Conservation (phyloP, 2,888 invertebrate species). For the Deilephila elpenor region DNA sequence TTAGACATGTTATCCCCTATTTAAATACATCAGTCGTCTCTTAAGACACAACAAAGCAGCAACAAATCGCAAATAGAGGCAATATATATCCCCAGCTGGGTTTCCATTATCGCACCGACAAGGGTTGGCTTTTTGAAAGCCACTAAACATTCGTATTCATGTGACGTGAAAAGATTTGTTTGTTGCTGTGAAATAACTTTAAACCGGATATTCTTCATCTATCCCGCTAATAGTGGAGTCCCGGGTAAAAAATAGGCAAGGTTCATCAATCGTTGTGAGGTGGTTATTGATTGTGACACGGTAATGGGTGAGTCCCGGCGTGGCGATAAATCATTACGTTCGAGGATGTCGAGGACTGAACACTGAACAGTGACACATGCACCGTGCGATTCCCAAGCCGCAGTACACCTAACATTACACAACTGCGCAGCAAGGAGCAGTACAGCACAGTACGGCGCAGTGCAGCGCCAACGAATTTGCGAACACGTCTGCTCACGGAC, state of each 20-base stretch:
- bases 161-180: conserved; percentile 40
- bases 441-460: not conserved
- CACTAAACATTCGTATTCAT: conserved; percentile 48
- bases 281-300: conserved; percentile 77
- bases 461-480: not conserved
- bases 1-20: not conserved
- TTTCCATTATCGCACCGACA: conserved; percentile 22
- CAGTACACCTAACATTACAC: not conserved
- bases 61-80: conserved; percentile 21
- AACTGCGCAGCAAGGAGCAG: not conserved
- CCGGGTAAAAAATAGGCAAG: conserved; percentile 52
- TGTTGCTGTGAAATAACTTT: conserved; percentile 32
- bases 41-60: conserved; percentile 14
- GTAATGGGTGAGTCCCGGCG: conserved; percentile 62
- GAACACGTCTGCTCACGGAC: conserved; percentile 9
- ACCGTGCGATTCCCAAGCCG: not conserved
- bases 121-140: conserved; percentile 42
- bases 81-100: conserved; percentile 20
- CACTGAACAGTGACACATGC: conserved; percentile 4
- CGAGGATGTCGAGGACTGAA: conserved; percentile 36
- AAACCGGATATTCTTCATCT: conserved; percentile 8
- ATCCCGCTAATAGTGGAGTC: conserved; percentile 7
- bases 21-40: conserved; percentile 3
- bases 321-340: conserved; percentile 66
- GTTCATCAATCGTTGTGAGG: conserved; percentile 62